Conservation (phyloP, 2,888 invertebrate species). For the Lacanobia wlatinum region DNA sequence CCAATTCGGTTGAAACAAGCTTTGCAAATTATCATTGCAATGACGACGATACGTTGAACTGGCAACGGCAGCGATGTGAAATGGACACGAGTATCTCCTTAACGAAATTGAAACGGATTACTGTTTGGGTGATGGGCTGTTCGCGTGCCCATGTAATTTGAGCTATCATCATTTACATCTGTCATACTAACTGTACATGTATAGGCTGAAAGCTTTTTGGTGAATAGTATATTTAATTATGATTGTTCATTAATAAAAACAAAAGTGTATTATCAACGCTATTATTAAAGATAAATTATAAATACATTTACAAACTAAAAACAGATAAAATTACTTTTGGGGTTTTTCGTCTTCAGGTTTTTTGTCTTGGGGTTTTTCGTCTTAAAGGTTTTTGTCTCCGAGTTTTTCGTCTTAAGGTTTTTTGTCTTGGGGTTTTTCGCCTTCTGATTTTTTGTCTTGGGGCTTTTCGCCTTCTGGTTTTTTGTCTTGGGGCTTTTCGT, state of each 20-base stretch:
- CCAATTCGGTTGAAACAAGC: constrained; percentile 81
- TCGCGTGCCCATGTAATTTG: constrained; percentile 80
- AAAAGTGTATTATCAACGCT: constrained; percentile 25
- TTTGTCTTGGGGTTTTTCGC: background rate
- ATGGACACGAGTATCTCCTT: constrained; percentile 77
- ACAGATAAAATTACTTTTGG: constrained; percentile 12
- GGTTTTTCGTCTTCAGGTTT: background rate
- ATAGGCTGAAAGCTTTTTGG: constrained; percentile 61
- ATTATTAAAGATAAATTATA: constrained; percentile 38
- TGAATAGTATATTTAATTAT: constrained; percentile 47
- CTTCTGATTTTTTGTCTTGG: background rate
- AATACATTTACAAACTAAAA: constrained; percentile 32
- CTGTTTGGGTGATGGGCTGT: constrained; percentile 77
- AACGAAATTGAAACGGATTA: constrained; percentile 83
- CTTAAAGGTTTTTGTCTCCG: background rate
- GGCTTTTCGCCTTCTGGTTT: background rate
- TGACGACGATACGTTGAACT: constrained; percentile 71
- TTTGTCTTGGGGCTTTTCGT: no score
- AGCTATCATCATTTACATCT: constrained; percentile 75
- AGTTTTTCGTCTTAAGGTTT: background rate
- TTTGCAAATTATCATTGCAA: constrained; percentile 76
- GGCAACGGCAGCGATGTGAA: constrained; percentile 69
- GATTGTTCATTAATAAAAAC: constrained; percentile 29
- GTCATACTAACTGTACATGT: constrained; percentile 63
- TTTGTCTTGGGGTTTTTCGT: background rate